phyloP scores from a whole-genome alignment of 1,140 invertebrate genomes.

The Caenorhabditis inopinata region DNA sequence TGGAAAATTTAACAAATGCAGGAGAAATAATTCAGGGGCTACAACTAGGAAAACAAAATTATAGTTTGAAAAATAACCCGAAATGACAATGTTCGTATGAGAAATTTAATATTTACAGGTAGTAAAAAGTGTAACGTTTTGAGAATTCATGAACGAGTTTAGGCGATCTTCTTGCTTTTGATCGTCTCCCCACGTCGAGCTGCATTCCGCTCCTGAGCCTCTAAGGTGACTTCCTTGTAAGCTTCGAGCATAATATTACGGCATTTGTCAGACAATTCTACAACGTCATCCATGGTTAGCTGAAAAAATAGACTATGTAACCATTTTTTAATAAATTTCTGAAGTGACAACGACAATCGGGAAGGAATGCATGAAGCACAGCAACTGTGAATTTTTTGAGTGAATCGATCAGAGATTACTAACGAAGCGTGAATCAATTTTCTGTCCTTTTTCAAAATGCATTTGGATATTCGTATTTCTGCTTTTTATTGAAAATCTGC shows the following conservation, averaged over 20 bases:
- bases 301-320: conserved; percentile 44
- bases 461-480: too few species aligned
- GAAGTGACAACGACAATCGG: too few species aligned
- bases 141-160: neutral
- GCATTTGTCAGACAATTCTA: conserved; percentile 46
- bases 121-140: too few species aligned
- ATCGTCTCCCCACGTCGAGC: neutral
- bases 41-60: neutral
- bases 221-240: conserved; percentile 52
- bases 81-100: too few species aligned
- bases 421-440: too few species aligned
- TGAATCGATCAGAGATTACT: too few species aligned
- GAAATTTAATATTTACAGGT: too few species aligned
- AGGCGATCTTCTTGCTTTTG: neutral
- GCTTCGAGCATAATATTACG: conserved; percentile 51
- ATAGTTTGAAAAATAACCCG: neutral
- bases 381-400: too few species aligned
- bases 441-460: too few species aligned
- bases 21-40: neutral
- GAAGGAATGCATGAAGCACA: too few species aligned
- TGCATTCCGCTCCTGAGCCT: conserved; percentile 44
- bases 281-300: conserved; percentile 57
- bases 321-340: too few species aligned
- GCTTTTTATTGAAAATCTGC: too few species aligned
- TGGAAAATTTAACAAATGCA: neutral